These are phyloP conservation scores for Myocastor coypus DNA, from an alignment of 2,113 vertebrate genomes.

Conservation along the genomic window DNA sequence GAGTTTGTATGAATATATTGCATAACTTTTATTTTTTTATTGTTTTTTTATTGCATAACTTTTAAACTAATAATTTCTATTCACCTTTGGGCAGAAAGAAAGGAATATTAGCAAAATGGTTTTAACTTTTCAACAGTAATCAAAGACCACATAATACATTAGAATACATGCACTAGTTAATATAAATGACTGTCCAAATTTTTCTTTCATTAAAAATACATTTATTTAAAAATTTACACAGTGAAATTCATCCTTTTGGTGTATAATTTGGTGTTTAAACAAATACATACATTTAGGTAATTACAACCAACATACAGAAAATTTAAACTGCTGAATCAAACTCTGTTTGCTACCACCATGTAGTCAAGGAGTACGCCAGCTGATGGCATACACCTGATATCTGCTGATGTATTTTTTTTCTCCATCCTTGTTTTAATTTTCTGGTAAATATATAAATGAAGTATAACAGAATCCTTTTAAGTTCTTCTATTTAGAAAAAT, in stretches of 20 bases:
- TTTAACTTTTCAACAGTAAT: conserved; percentile 56
- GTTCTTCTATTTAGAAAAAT: conserved; percentile 69
- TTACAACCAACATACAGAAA: conserved; percentile 61
- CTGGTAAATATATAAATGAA: conserved; percentile 54
- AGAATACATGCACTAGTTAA: conserved; percentile 45
- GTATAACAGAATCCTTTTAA: conserved; percentile 66
- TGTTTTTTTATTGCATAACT: conserved; percentile 26
- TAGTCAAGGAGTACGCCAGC: conserved; percentile 26
- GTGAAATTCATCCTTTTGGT: conserved; percentile 51
- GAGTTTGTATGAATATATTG: neutral
- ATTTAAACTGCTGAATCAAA: conserved; percentile 57
- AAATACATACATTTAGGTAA: conserved; percentile 62
- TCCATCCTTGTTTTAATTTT: conserved; percentile 44
- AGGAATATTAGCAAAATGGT: neutral
- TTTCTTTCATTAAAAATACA: conserved; percentile 56
- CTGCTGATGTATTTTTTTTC: neutral
- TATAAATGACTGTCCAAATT: conserved; percentile 38
- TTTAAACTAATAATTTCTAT: conserved; percentile 41
- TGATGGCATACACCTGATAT: neutral
- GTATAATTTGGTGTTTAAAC: conserved; percentile 62
- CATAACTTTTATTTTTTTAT: conserved; percentile 51
- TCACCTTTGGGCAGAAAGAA: conserved; percentile 52
- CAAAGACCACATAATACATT: conserved; percentile 47
- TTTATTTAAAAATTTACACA: conserved; percentile 75
- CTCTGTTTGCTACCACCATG: conserved; percentile 19